These are phyloP conservation scores for Aramus guarauna DNA, from an alignment of 2,113 vertebrate species.

Conservation along the genomic window DNA sequence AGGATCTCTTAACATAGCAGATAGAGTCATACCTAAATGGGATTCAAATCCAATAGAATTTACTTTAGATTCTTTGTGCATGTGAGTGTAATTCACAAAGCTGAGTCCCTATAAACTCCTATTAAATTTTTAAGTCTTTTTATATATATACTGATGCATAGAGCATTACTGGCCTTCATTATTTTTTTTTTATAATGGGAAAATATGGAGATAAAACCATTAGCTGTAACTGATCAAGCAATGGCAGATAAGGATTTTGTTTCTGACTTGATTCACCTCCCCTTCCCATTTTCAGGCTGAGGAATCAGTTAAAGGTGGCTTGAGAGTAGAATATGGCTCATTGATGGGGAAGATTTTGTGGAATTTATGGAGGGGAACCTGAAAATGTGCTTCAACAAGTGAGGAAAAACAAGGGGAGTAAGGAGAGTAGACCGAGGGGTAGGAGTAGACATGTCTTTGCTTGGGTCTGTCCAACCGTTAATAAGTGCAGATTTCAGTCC, in stretches of 20 bases:
- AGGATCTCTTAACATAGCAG: neutral
- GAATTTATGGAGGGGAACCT: neutral
- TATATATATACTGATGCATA: neutral
- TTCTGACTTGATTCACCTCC: neutral
- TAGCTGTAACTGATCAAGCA: neutral
- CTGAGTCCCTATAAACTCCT: neutral
- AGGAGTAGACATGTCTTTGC: neutral
- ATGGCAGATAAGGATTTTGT: neutral
- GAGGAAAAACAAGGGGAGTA: neutral
- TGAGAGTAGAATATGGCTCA: neutral
- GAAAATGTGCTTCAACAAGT: neutral
- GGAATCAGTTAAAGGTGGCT: neutral
- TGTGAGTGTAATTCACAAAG: neutral
- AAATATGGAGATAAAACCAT: neutral
- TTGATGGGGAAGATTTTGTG: neutral
- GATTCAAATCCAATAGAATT: neutral
- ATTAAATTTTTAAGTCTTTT: neutral
- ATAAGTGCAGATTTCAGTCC: neutral
- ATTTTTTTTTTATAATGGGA: neutral
- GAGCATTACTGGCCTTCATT: neutral
- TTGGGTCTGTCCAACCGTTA: neutral
- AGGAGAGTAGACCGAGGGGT: neutral
- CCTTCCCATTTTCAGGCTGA: neutral
- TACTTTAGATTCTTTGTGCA: neutral
- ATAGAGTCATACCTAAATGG: neutral